These are phyloP conservation scores for Gadus chalcogrammus DNA, from an alignment of 2,113 vertebrate genomes.

Conservation along the genomic window DNA sequence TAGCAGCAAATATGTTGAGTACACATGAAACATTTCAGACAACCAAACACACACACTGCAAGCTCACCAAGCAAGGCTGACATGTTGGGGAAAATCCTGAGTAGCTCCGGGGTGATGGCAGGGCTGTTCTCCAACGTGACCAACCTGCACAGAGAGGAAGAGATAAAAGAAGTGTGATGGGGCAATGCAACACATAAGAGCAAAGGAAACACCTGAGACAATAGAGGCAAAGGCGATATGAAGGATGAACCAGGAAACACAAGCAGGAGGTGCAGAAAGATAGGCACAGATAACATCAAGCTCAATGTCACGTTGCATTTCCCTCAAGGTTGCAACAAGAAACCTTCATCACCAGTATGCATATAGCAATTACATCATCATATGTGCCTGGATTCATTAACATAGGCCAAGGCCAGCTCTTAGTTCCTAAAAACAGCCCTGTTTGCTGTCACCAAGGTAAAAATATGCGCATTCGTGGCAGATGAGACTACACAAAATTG, in stretches of 20 bases:
- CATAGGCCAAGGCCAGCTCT: too few species aligned
- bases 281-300: background rate
- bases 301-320: background rate
- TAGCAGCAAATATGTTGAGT: too few species aligned
- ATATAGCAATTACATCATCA: too few species aligned
- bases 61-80: slow-evolving; percentile 88
- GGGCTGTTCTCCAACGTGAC: slow-evolving; percentile 94
- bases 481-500: too few species aligned
- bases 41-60: background rate
- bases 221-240: slow-evolving; percentile 2
- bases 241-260: background rate
- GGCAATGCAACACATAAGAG: background rate
- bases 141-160: slow-evolving; percentile 75
- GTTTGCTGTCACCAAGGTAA: too few species aligned
- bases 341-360: too few species aligned
- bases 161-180: background rate
- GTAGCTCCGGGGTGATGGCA: slow-evolving; percentile 85
- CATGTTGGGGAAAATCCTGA: slow-evolving; percentile 98
- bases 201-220: background rate
- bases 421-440: too few species aligned
- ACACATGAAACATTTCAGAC: background rate
- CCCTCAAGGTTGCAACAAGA: background rate
- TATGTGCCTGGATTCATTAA: too few species aligned
- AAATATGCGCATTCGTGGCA: too few species aligned
- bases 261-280: too few species aligned